Percentiles rank a stretch among this genome's conserved stretches.
Evolutionary conservation across 2,113 vertebrate species (phyloP).

Genomic region (Psittacula cyanocephala): DNA sequence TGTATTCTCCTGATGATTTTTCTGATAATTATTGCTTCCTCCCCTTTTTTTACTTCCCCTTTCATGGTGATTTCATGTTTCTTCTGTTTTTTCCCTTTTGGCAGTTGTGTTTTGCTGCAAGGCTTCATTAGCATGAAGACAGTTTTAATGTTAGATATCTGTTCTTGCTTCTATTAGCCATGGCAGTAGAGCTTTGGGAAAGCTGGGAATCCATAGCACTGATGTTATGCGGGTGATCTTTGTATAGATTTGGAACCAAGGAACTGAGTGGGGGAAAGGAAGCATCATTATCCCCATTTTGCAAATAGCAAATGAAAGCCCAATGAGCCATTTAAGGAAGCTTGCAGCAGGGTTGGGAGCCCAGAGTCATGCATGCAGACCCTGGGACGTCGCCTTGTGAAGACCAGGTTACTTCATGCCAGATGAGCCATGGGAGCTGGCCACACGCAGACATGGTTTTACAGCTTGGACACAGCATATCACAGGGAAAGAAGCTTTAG

Average conservation of each 20-base stretch:
- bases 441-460: background rate
- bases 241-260: background rate
- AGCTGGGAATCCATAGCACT: background rate
- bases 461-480: background rate
- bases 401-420: background rate
- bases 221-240: background rate
- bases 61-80: background rate
- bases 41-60: fast-evolving
- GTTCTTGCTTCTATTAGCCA: background rate
- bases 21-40: fast-evolving
- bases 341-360: fast-evolving
- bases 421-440: background rate
- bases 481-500: background rate
- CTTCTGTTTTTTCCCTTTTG: background rate
- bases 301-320: background rate
- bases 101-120: background rate
- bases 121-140: background rate
- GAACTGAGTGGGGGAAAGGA: background rate
- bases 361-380: background rate
- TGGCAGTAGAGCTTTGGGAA: background rate
- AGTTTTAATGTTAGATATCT: background rate
- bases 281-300: fast-evolving
- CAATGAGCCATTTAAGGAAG: background rate
- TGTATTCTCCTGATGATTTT: background rate
- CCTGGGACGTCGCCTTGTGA: background rate